Conservation (phyloP, 2,113 vertebrate genomes). For the Fregata magnificens region DNA sequence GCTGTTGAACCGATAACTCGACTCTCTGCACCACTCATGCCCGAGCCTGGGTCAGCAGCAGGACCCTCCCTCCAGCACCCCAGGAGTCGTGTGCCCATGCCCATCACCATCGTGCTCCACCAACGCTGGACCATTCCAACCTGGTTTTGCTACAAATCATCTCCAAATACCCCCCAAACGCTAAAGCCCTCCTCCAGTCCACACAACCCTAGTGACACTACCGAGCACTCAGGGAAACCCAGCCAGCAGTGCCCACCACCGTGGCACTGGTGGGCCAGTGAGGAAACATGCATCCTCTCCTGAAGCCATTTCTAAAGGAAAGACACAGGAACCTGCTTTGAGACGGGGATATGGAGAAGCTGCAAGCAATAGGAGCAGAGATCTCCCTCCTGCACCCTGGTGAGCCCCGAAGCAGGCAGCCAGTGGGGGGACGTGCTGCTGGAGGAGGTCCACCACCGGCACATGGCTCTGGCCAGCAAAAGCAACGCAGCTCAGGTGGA, state of each 20-base stretch:
- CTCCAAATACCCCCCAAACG: not conserved
- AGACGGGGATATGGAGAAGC: not conserved
- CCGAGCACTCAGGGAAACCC: not conserved
- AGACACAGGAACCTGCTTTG: not conserved
- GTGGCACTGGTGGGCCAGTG: no score
- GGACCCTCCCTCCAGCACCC: not conserved
- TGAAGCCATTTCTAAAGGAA: not conserved
- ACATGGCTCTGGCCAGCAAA: not conserved
- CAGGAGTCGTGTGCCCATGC: fast-evolving
- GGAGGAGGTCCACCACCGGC: not conserved
- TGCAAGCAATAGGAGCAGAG: fast-evolving
- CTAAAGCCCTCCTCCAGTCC: not conserved
- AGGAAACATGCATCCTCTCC: not conserved
- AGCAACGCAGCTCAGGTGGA: not conserved
- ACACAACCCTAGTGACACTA: fast-evolving
- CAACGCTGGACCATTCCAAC: not conserved
- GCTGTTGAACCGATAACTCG: not conserved
- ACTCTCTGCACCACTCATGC: fast-evolving
- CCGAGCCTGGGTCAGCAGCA: not conserved
- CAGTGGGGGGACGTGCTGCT: fast-evolving
- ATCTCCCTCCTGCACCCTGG: not conserved
- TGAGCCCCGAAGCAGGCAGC: not conserved
- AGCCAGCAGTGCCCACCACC: not conserved
- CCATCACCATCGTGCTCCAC: not conserved
- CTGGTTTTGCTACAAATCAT: not conserved